Conservation (phyloP, 2,113 vertebrate genomes). For the Lepus timidus region DNA sequence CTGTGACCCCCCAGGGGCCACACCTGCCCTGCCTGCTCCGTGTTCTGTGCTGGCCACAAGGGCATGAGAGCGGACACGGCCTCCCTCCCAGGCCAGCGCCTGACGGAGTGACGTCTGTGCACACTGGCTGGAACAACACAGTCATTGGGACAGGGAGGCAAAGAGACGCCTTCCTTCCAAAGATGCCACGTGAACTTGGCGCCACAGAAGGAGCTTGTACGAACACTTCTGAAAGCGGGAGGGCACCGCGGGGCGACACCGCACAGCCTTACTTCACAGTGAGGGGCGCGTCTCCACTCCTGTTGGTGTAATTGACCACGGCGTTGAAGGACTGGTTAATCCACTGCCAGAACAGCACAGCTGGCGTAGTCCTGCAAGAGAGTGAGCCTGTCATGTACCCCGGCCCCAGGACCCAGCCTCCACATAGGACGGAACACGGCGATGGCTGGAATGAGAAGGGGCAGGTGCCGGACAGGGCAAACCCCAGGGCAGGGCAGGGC, state of each 20-base stretch:
- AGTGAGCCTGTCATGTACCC: accelerated
- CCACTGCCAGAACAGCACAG: conserved; percentile 99
- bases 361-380: conserved; percentile 93
- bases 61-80: accelerated
- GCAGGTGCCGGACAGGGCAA: neutral
- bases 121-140: neutral
- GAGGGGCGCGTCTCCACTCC: conserved; percentile 97
- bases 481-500: accelerated
- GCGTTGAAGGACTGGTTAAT: conserved; percentile 99
- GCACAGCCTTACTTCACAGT: conserved; percentile 90
- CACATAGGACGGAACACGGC: accelerated
- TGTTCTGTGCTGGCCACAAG: accelerated
- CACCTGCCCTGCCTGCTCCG: neutral
- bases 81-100: neutral
- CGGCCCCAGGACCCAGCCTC: accelerated
- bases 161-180: neutral
- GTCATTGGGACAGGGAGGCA: neutral
- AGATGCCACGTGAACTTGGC: accelerated
- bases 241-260: accelerated
- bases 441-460: neutral
- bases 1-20: accelerated
- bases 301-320: conserved; percentile 98
- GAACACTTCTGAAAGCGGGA: neutral
- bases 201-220: no score
- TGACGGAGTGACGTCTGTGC: accelerated